Conservation (phyloP, 2,797 vertebrate genomes). For the Carduelis carduelis region DNA sequence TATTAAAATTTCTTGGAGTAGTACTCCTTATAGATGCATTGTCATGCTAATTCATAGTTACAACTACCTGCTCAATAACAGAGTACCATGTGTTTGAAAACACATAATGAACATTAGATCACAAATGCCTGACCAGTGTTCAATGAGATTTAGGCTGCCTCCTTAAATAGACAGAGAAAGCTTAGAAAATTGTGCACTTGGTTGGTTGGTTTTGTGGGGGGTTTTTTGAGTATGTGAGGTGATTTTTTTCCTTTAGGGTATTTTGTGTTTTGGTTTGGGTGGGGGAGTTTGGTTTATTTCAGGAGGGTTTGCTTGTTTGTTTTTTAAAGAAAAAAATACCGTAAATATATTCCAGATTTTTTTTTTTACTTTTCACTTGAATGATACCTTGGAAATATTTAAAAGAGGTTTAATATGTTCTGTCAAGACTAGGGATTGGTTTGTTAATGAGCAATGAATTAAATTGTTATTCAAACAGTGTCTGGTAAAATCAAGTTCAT, state of each 20-base stretch:
- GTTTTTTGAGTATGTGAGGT: not conserved
- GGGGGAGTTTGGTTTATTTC: not conserved
- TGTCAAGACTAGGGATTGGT: not conserved
- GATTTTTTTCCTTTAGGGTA: fast-evolving
- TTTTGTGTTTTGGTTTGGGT: not conserved
- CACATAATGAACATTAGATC: not conserved
- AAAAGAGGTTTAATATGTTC: not conserved
- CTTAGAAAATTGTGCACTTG: not conserved
- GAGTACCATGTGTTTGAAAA: not conserved
- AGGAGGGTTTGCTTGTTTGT: not conserved
- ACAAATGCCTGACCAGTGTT: not conserved
- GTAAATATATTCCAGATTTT: not conserved
- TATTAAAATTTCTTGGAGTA: not conserved
- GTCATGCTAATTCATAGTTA: not conserved
- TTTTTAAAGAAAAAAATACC: not conserved
- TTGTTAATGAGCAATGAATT: not conserved
- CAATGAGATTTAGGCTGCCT: not conserved
- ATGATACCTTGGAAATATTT: not conserved
- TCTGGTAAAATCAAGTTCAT: not conserved
- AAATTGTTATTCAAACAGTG: not conserved
- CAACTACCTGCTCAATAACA: not conserved
- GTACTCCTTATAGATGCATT: not conserved
- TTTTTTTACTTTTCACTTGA: not conserved
- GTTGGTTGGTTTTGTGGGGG: not conserved
- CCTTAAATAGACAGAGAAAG: not conserved